A percentile compares a stretch with the other conserved stretches of the same genome.
Evolutionary conservation across 2,113 vertebrate genomes (phyloP).

Genomic region (Apistogramma diplotaenia): DNA sequence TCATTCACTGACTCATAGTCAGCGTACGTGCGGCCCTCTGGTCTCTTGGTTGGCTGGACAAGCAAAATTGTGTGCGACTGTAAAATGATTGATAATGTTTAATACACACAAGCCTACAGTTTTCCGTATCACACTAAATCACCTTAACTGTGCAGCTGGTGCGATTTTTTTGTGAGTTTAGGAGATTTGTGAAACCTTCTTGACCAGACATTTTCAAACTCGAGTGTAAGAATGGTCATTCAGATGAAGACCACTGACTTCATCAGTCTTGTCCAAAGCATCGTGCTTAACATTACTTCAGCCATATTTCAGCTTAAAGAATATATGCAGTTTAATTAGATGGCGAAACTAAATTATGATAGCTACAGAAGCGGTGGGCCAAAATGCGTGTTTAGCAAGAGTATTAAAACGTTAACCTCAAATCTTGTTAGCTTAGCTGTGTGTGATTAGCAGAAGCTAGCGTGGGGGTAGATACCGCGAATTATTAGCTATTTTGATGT

Average conservation of each 20-base stretch:
- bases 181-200: not conserved
- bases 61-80: constrained; percentile 98
- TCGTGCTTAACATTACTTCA: not conserved
- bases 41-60: constrained; percentile 97
- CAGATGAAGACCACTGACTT: not conserved
- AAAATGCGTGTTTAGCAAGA: not conserved
- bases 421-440: constrained; percentile 47
- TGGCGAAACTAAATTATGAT: not conserved
- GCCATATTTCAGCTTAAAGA: not conserved
- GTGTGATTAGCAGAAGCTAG: not conserved
- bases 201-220: not conserved
- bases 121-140: not conserved
- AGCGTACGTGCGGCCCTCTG: constrained; percentile 95
- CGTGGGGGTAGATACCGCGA: not conserved
- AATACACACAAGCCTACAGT: not conserved
- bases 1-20: constrained; percentile 98
- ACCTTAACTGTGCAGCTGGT: too few relatives aligned
- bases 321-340: fast-evolving
- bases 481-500: not conserved
- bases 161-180: not conserved
- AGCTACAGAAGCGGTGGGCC: not conserved
- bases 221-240: not conserved
- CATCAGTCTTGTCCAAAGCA: not conserved
- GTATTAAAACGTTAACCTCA: constrained; percentile 4
- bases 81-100: constrained; percentile 15